These are phyloP conservation scores for Argyresthia goedartella DNA, from an alignment of 2,888 invertebrate species.

Conservation along the genomic window DNA sequence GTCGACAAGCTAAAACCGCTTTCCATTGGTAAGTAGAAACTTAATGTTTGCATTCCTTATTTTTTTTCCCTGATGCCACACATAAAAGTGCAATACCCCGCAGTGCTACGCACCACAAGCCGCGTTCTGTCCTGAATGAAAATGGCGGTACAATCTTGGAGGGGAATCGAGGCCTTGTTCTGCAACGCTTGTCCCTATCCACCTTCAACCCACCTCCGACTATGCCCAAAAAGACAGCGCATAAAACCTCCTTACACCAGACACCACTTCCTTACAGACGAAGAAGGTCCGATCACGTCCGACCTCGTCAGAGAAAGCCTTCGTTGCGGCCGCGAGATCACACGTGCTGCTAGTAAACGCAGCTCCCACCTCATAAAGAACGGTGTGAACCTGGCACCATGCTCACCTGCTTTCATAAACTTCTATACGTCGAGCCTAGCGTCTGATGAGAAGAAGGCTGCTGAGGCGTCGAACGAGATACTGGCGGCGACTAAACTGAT, in stretches of 20 bases:
- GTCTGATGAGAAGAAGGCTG: slow-evolving; percentile 37
- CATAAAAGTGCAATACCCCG: too few species aligned
- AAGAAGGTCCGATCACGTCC: slow-evolving; percentile 64
- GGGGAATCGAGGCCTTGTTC: too few species aligned
- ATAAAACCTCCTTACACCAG: neutral
- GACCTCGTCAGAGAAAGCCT: slow-evolving; percentile 64
- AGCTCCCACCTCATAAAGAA: slow-evolving; percentile 42
- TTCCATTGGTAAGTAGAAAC: slow-evolving; percentile 30
- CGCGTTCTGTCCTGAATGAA: too few species aligned
- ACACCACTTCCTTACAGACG: slow-evolving; percentile 26
- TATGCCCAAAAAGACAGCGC: neutral
- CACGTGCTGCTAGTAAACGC: slow-evolving; percentile 35
- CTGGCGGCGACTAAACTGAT: slow-evolving; percentile 51
- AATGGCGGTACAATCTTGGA: too few species aligned
- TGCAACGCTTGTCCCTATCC: too few species aligned
- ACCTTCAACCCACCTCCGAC: neutral
- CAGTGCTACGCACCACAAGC: too few species aligned
- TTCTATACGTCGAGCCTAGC: slow-evolving; percentile 45
- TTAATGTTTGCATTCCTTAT: neutral
- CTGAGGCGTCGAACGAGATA: slow-evolving; percentile 47
- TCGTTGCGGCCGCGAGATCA: slow-evolving; percentile 43
- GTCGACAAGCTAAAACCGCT: slow-evolving; percentile 14
- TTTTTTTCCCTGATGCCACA: too few species aligned
- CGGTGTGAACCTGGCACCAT: slow-evolving; percentile 40
- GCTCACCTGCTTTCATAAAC: slow-evolving; percentile 41